Evolutionary conservation across 2,113 vertebrate genomes (phyloP).

Genomic region (Melanostigma gelatinosum): DNA sequence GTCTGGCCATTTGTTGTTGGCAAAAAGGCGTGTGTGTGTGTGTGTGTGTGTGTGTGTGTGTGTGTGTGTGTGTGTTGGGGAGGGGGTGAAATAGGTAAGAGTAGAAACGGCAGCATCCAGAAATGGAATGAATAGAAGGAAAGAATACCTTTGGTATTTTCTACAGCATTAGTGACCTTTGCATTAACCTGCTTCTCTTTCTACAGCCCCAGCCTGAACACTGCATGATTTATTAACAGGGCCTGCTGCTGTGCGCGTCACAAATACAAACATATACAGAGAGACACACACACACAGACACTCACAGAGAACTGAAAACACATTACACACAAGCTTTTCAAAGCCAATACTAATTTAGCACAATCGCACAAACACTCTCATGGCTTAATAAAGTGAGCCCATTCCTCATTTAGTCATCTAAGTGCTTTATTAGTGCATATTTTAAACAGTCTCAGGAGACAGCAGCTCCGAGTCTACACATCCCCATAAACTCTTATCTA

Average conservation of each 20-base stretch:
- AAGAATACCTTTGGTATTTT: conserved; percentile 38
- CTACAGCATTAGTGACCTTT: conserved; percentile 68
- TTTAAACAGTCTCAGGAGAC: conserved; percentile 62
- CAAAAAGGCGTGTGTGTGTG: conserved; percentile 36
- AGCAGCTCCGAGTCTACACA: conserved; percentile 42
- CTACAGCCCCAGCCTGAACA: conserved; percentile 45
- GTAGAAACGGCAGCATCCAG: conserved; percentile 38
- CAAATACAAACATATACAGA: conserved; percentile 43
- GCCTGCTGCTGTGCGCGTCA: conserved; percentile 45
- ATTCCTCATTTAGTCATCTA: conserved; percentile 57
- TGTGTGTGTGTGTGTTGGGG: not conserved
- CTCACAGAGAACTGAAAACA: conserved; percentile 34
- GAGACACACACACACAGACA: not conserved
- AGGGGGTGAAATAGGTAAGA: conserved; percentile 20
- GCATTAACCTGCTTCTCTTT: conserved; percentile 70
- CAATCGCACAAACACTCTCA: conserved; percentile 51
- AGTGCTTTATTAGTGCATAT: conserved; percentile 64
- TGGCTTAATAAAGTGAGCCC: conserved; percentile 47
- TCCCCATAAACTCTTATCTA: conserved; percentile 50
- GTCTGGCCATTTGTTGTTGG: conserved; percentile 32
- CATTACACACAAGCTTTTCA: conserved; percentile 46
- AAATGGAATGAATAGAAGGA: conserved; percentile 34
- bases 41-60: not conserved
- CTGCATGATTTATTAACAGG: conserved; percentile 71
- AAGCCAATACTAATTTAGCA: conserved; percentile 60